Conservation (phyloP, 92 coral and sea anemone species). For the Pocillopora meandrina region DNA sequence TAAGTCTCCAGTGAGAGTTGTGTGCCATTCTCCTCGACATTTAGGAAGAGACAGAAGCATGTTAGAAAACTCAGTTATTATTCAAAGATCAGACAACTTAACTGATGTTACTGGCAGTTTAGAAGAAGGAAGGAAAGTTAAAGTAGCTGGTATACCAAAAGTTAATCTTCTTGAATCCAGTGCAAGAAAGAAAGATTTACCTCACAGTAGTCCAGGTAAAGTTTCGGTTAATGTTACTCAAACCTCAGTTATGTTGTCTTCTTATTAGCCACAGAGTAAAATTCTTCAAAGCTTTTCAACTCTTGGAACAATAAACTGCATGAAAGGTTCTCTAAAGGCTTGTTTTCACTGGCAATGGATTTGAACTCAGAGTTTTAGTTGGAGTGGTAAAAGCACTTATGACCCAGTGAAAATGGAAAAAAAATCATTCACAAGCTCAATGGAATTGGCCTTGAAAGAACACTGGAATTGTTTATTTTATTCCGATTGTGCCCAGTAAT, state of each 20-base stretch:
- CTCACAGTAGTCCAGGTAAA: slow-evolving; percentile 39
- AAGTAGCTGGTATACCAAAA: slow-evolving; percentile 66
- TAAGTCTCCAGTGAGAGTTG: slow-evolving; percentile 88
- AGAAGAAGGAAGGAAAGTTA: slow-evolving; percentile 60
- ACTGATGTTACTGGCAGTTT: slow-evolving; percentile 50
- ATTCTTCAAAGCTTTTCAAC: not conserved
- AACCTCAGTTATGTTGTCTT: not conserved
- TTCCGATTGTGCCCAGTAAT: too few species aligned
- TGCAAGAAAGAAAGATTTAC: slow-evolving; percentile 32
- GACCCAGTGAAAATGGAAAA: too few species aligned
- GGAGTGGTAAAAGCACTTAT: too few species aligned
- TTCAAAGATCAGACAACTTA: slow-evolving; percentile 32
- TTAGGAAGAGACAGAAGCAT: slow-evolving; percentile 23
- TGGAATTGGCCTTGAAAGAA: too few species aligned
- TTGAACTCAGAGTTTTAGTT: too few species aligned
- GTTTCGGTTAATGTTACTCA: not conserved
- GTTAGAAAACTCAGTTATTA: slow-evolving; percentile 14
- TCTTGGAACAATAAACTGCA: too few species aligned
- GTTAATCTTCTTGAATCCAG: slow-evolving; percentile 36
- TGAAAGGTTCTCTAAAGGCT: too few species aligned
- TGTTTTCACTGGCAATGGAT: too few species aligned
- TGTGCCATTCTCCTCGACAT: slow-evolving; percentile 92
- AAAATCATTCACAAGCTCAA: too few species aligned
- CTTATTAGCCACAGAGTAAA: not conserved
- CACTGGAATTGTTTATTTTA: too few species aligned